These are phyloP conservation scores for Epizoanthus stellaris DNA, from an alignment of 92 coral and sea anemone genomes.

Conservation along the genomic window DNA sequence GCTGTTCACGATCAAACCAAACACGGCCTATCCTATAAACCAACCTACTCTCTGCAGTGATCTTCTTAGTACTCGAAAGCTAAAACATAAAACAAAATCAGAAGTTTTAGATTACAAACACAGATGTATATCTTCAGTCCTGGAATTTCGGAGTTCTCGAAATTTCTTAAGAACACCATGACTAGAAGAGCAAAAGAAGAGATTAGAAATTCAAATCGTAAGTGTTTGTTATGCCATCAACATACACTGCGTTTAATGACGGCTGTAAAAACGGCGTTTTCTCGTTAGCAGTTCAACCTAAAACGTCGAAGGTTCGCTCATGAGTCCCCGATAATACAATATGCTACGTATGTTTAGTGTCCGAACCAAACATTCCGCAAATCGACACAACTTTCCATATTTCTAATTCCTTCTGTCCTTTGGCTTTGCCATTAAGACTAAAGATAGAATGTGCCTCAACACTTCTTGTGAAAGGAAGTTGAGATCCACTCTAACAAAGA, in stretches of 20 bases:
- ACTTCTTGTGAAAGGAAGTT: slow-evolving; percentile 30
- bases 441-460: slow-evolving; percentile 19
- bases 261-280: slow-evolving; percentile 71
- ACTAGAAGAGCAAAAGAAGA: slow-evolving; percentile 59
- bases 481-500: not conserved
- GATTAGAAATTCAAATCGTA: slow-evolving; percentile 84
- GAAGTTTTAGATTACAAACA: not conserved
- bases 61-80: not conserved
- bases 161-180: slow-evolving; percentile 20
- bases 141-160: not conserved
- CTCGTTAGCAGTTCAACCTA: slow-evolving; percentile 28
- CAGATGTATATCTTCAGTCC: slow-evolving; percentile 5
- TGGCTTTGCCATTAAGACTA: slow-evolving; percentile 1
- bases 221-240: slow-evolving; percentile 84
- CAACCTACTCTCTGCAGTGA: slow-evolving; percentile 14
- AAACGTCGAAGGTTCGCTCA: slow-evolving; percentile 23
- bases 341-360: not conserved
- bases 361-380: not conserved
- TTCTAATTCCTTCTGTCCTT: not conserved
- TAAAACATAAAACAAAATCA: slow-evolving; percentile 5
- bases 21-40: slow-evolving; percentile 1
- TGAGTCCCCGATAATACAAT: not conserved
- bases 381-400: not conserved
- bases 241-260: slow-evolving; percentile 69
- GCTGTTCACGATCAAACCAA: not conserved